These are phyloP conservation scores for Nesogale talazaci DNA, from an alignment of 2,113 vertebrate species.

Conservation along the genomic window DNA sequence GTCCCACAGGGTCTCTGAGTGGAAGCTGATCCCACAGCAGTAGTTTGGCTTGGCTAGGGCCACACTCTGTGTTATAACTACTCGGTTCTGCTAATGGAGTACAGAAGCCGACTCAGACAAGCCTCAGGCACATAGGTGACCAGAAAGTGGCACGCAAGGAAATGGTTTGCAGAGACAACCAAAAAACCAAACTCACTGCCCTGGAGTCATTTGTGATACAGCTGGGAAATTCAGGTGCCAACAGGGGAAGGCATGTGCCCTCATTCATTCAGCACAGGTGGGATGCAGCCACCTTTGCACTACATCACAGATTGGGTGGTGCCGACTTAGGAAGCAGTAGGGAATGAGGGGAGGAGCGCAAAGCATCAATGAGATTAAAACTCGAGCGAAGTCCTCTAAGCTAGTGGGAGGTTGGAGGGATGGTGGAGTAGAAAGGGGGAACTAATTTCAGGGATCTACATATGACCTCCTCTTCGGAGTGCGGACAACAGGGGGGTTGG, in stretches of 20 bases:
- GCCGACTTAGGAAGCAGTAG: not conserved
- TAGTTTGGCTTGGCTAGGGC: too few relatives aligned
- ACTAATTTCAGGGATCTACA: too few relatives aligned
- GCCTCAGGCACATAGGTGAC: not conserved
- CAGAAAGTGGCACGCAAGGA: not conserved
- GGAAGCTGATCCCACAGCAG: too few relatives aligned
- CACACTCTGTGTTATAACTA: not conserved
- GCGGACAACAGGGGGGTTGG: too few relatives aligned
- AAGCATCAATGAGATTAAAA: not conserved
- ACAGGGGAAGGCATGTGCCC: not conserved
- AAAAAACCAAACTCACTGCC: not conserved
- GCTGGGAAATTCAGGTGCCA: not conserved
- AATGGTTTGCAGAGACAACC: not conserved
- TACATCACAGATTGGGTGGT: not conserved
- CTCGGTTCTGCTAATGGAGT: not conserved
- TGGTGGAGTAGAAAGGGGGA: too few relatives aligned
- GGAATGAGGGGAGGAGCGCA: not conserved
- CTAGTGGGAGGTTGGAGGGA: too few relatives aligned
- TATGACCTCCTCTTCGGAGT: too few relatives aligned
- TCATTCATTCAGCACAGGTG: not conserved
- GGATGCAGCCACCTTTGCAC: not conserved
- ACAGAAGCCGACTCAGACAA: not conserved
- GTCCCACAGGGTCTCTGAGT: too few relatives aligned
- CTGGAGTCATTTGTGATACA: too few relatives aligned
- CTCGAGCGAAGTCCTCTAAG: too few relatives aligned